Percentiles rank a stretch among this genome's conserved stretches.
These are phyloP conservation scores for Notolabrus celidotus DNA, from an alignment of 2,797 vertebrate species.

Conservation along the genomic window DNA sequence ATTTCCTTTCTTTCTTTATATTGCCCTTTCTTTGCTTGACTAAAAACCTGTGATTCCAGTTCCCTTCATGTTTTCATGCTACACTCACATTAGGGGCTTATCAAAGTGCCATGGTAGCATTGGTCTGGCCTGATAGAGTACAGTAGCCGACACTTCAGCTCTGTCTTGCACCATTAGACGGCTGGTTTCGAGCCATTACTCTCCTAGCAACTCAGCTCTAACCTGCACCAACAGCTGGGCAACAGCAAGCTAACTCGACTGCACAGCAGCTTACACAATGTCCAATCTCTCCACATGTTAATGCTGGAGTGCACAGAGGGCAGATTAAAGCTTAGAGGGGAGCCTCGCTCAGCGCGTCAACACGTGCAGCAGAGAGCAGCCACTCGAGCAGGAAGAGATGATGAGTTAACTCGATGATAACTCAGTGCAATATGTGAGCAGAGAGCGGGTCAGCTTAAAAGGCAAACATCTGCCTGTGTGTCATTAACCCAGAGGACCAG, in stretches of 20 bases:
- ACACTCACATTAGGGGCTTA: neutral
- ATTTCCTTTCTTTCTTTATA: neutral
- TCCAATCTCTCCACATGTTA: conserved; percentile 62
- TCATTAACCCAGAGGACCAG: conserved; percentile 50
- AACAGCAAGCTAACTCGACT: conserved; percentile 23
- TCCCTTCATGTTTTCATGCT: neutral
- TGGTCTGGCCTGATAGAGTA: neutral
- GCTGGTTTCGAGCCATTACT: conserved; percentile 41
- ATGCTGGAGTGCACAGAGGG: conserved; percentile 53
- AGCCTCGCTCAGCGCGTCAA: conserved; percentile 26
- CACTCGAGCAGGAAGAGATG: conserved; percentile 22
- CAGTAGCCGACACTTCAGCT: conserved; percentile 18
- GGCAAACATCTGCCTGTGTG: conserved; percentile 34
- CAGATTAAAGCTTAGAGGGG: conserved; percentile 65
- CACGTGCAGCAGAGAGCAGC: conserved; percentile 34
- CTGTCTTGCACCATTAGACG: conserved; percentile 42
- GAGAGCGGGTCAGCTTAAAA: conserved; percentile 35
- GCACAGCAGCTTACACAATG: conserved; percentile 61
- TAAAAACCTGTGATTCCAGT: neutral
- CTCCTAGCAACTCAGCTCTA: conserved; percentile 40
- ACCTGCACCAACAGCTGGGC: conserved; percentile 63
- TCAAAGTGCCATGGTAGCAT: conserved; percentile 6
- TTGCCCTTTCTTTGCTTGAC: neutral
- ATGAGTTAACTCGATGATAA: conserved; percentile 36
- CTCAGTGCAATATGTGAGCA: conserved; percentile 27